Evolutionary conservation across 2,888 invertebrate species (phyloP).

Genomic region (Leistus spinibarbis): DNA sequence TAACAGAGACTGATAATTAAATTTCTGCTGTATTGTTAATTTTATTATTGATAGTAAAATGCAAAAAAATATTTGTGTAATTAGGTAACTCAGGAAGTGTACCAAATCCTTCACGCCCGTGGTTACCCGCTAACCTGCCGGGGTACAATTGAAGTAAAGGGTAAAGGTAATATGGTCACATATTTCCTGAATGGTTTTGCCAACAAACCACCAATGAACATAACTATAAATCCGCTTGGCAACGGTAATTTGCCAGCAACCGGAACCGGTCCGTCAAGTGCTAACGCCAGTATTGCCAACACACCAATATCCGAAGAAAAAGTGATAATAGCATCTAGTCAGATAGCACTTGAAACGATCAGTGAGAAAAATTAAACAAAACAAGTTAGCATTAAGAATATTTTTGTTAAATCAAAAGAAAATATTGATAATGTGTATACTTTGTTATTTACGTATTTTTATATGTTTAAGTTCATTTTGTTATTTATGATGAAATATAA

Average conservation of each 20-base stretch:
- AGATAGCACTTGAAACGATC: conserved; percentile 39
- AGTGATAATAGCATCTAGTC: conserved; percentile 31
- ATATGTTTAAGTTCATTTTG: conserved; percentile 8
- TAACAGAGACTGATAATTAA: too few species aligned
- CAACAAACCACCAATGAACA: conserved; percentile 49
- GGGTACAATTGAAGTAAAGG: conserved; percentile 89
- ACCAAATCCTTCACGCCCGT: conserved; percentile 75
- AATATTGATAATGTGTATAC: background rate
- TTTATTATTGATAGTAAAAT: background rate
- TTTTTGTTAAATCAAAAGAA: background rate
- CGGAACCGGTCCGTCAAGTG: conserved; percentile 19
- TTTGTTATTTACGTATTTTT: conserved; percentile 3
- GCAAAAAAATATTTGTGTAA: conserved; percentile 43
- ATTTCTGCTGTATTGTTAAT: too few species aligned
- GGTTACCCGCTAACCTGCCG: conserved; percentile 85
- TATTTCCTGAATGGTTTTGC: conserved; percentile 69
- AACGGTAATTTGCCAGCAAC: conserved; percentile 30
- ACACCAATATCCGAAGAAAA: conserved; percentile 30
- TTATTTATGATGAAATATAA: conserved; percentile 12
- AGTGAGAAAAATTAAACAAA: conserved; percentile 38
- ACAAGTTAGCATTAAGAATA: background rate
- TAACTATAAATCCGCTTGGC: conserved; percentile 55
- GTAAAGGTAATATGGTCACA: conserved; percentile 93
- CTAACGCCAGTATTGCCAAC: conserved; percentile 17
- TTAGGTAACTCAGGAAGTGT: conserved; percentile 88